Base-by-base conservation (phyloP, 2,888 invertebrate species). In the Caradrina kadenii region DNA sequence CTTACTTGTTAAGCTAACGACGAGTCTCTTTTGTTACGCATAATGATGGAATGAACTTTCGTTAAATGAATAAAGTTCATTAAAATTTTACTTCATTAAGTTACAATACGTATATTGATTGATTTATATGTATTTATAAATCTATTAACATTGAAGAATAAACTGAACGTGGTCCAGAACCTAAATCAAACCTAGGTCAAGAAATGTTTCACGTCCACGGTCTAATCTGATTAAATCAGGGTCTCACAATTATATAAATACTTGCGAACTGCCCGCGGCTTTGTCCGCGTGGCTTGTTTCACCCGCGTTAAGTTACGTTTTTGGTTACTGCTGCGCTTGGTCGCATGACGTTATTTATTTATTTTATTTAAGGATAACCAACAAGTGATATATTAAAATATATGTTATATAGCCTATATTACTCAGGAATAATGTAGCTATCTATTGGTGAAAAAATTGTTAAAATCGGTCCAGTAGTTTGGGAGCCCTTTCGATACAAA, bases 191-290 rank as follows among this genome's bases (percentile, higher is more conserved):
- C 68, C 68, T 68, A 76, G 81, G 73, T 79, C 81, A 81, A 76
- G 77, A 72, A 53, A 19, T 49, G 22, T 68, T 63, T 54, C 39
- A 55, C 56, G 56, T 80, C 26, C 4, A 26, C 26, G 26, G 26
- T 26, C 60, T 76, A 63, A 80, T 81, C 79, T 67, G 81, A 79
- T 79, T 56, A 45, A 54, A 77, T 61, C 81, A 81, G 69, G 79
- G 79, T 73, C 79, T 73, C 17, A 54, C 21, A n/a, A 75, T 39
- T 39, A 39, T 39, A 39, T 39, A 11, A 10, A 35, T 35, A 35
- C 26, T 26, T 3, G 4, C 26, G 26, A 26, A 26, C 26, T 4
- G 26, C 26, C 26, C 4, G 4, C 26, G 26, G 4, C 26, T 26
- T 26, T 26, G 26, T 26, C 26, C 26, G 26, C 26, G 26, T 26